Conservation (phyloP, 2,797 vertebrate species). For the Melanotaenia boesemani region DNA sequence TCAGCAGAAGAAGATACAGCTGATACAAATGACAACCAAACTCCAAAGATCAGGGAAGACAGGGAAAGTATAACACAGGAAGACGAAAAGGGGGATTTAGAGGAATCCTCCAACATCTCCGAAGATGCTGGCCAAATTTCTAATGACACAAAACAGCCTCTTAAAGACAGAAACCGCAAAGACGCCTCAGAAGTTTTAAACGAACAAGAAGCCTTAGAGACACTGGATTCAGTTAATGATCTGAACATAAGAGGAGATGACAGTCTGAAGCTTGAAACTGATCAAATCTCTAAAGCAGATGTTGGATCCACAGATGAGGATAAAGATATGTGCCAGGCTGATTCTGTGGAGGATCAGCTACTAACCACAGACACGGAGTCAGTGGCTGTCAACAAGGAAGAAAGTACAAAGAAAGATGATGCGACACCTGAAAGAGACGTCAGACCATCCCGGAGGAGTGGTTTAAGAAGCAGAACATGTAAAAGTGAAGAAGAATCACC, state of each 20-base stretch:
- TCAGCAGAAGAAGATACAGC: background rate
- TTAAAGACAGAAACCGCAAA: background rate
- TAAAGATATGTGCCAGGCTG: slow-evolving; percentile 25
- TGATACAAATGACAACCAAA: background rate
- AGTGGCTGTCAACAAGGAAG: slow-evolving; percentile 4
- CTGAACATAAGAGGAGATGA: slow-evolving; percentile 2
- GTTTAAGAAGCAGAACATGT: background rate
- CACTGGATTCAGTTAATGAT: slow-evolving; percentile 4
- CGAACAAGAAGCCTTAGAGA: slow-evolving; percentile 51
- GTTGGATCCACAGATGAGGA: slow-evolving; percentile 19
- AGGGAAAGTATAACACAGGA: too few relatives aligned
- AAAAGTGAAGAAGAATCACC: slow-evolving; percentile 27
- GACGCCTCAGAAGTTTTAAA: too few relatives aligned
- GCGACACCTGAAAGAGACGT: background rate
- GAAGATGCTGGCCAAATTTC: background rate
- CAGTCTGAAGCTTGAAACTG: background rate
- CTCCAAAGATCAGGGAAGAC: background rate
- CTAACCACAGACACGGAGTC: background rate
- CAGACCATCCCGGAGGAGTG: slow-evolving; percentile 13
- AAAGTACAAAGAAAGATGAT: background rate
- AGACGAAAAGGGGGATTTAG: background rate
- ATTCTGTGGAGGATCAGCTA: slow-evolving; percentile 54
- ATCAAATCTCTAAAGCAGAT: slow-evolving; percentile 16
- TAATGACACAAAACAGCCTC: background rate
- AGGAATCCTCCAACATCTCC: background rate